These are phyloP conservation scores for Agraylea sexmaculata DNA, from an alignment of 1,140 invertebrate species.

Conservation along the genomic window DNA sequence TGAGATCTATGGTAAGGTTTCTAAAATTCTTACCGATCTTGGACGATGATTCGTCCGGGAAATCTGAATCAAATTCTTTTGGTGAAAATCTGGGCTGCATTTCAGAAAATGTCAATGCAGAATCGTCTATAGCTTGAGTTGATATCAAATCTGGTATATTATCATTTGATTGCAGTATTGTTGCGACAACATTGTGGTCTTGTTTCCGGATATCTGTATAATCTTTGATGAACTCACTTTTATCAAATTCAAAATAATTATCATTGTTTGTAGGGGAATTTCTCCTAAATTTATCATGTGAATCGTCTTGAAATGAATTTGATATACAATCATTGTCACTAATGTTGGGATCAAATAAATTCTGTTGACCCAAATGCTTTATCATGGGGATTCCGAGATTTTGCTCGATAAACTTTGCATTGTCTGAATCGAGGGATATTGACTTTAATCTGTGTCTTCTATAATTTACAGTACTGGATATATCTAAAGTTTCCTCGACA, in stretches of 20 bases:
- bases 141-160: conserved; percentile 11
- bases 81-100: conserved; percentile 39
- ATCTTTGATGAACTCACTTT: too few species aligned
- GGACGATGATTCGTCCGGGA: conserved; percentile 28
- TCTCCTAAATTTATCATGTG: conserved; percentile 4
- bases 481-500: neutral
- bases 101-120: conserved; percentile 35
- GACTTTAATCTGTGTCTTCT: conserved; percentile 39
- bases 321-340: conserved; percentile 4
- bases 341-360: conserved; percentile 24
- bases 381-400: conserved; percentile 39
- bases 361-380: conserved; percentile 36
- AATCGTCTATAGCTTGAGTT: conserved; percentile 9
- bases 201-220: too few species aligned
- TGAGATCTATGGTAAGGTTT: conserved; percentile 38
- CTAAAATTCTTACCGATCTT: conserved; percentile 33
- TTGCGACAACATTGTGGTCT: neutral
- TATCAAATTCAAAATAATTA: conserved; percentile 31
- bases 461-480: conserved; percentile 28
- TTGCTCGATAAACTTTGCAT: conserved; percentile 41
- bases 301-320: conserved; percentile 1
- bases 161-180: conserved; percentile 23
- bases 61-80: conserved; percentile 38
- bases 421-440: conserved; percentile 42
- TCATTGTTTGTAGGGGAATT: conserved; percentile 8